Base-by-base conservation (phyloP, 2,888 invertebrate genomes). In the Ethmia dodecea region DNA sequence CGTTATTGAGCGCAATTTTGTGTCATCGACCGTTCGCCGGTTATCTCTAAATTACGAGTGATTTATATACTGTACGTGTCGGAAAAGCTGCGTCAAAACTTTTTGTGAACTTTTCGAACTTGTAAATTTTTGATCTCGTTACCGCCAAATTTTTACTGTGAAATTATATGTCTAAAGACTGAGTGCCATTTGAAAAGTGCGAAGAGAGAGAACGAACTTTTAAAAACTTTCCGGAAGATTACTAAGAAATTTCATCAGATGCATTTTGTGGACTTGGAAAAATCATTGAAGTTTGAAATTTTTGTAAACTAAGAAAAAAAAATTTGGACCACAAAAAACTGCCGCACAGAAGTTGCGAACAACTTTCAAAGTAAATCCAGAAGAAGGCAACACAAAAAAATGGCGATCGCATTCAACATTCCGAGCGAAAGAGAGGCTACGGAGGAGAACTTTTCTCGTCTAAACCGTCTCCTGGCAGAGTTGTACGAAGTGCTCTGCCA, bases 351-450 rank as follows among this genome's bases (percentile, higher is more conserved):
- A n/a, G n/a, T n/a, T n/a, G n/a, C n/a, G n/a, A n/a, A n/a, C n/a
- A n/a, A n/a, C 22, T 3, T 22, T 22, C 5, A 22, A 18, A 4
- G 9, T n/a, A n/a, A n/a, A 22, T 22, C 8, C n/a, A 22, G n/a
- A 22, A 22, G 22, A 22, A 22, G 22, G 16, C 15, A 18, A 30
- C 30, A 29, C 16, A 16, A 20, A 24, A 29, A 28, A 13, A 88
- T 88, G 88, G 88, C 88, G 61, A 88, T 88, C 76, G 88, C 88
- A 51, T 88, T 88, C 70, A 84, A 87, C 72, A 62, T 88, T 58
- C 88, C 88, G 53, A 79, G 86, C 55, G 88, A 88, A 64, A 74
- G 86, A 71, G 88, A 88, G 66, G 81, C 87, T 45, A 64, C 84
- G 29, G 88, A 88, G 66, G 88, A 88, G 69, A 81, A 86, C 72